Evolutionary conservation across 2,888 invertebrate species (phyloP).

Genomic region (Apamea sordens): DNA sequence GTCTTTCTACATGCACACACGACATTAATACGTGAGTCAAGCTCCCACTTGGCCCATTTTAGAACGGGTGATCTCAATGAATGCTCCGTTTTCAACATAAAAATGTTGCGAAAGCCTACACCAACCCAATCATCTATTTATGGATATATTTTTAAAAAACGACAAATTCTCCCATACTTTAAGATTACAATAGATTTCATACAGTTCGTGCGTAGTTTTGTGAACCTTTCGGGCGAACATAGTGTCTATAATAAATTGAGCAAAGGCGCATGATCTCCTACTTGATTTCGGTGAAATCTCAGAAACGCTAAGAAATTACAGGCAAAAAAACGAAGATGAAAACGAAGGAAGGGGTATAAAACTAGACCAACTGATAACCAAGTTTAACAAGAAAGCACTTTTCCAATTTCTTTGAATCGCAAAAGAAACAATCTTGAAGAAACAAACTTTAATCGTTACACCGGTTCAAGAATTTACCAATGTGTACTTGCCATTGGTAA

Average conservation of each 20-base stretch:
- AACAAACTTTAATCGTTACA: not conserved
- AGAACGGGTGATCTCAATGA: not conserved
- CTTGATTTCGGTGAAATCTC: not conserved
- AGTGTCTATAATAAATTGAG: not conserved
- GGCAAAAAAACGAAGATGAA: not conserved
- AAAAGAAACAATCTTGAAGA: not conserved
- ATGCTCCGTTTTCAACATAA: slow-evolving; percentile 1
- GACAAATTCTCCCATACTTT: not conserved
- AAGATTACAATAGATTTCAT: not conserved
- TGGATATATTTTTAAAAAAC: not conserved
- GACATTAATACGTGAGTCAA: slow-evolving; percentile 2
- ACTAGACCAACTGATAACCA: not conserved
- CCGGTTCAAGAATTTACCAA: not conserved
- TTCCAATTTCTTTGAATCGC: not conserved
- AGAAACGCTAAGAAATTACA: not conserved
- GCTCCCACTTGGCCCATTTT: slow-evolving; percentile 8
- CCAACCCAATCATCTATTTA: not conserved
- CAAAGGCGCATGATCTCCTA: not conserved
- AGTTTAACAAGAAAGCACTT: not conserved
- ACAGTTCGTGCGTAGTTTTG: not conserved
- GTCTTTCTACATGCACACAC: not conserved
- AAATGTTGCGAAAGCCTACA: not conserved
- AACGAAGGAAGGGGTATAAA: not conserved
- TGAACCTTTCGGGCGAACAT: not conserved
- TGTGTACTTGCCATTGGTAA: not conserved